These are phyloP conservation scores for Macrobrachium rosenbergii DNA, from an alignment of 1,140 invertebrate genomes.

Conservation along the genomic window DNA sequence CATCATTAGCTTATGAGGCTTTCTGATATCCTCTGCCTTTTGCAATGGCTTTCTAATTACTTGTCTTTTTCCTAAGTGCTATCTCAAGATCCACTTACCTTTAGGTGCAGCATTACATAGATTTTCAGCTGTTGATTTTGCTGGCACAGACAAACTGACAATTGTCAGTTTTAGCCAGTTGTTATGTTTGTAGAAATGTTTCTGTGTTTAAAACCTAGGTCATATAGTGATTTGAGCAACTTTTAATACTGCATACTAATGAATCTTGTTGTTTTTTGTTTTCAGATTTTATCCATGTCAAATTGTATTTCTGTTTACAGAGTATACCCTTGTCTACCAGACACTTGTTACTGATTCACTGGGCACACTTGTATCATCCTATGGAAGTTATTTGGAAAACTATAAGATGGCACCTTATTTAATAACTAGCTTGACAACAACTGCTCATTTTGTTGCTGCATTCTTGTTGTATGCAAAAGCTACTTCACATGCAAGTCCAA, in stretches of 20 bases:
- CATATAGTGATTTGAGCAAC: neutral
- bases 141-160: too few species aligned
- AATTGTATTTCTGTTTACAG: slow-evolving; percentile 68
- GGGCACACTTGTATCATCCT: slow-evolving; percentile 69
- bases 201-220: neutral
- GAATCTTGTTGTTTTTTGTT: slow-evolving; percentile 1
- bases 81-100: too few species aligned
- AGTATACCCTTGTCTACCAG: slow-evolving; percentile 75
- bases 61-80: too few species aligned
- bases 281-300: neutral
- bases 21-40: too few species aligned
- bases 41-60: too few species aligned
- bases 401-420: slow-evolving; percentile 64
- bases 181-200: too few species aligned
- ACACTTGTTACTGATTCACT: slow-evolving; percentile 70
- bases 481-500: slow-evolving; percentile 76
- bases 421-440: slow-evolving; percentile 27
- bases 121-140: too few species aligned
- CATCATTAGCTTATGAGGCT: too few species aligned
- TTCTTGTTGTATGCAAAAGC: slow-evolving; percentile 80
- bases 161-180: too few species aligned
- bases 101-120: too few species aligned
- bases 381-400: slow-evolving; percentile 65
- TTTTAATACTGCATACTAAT: neutral
- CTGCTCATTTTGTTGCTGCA: slow-evolving; percentile 74